Evolutionary conservation across 2,888 invertebrate genomes (phyloP), one percentile per base, ranked within the genome.

Genomic region (Pachliopta kotzebuea): DNA sequence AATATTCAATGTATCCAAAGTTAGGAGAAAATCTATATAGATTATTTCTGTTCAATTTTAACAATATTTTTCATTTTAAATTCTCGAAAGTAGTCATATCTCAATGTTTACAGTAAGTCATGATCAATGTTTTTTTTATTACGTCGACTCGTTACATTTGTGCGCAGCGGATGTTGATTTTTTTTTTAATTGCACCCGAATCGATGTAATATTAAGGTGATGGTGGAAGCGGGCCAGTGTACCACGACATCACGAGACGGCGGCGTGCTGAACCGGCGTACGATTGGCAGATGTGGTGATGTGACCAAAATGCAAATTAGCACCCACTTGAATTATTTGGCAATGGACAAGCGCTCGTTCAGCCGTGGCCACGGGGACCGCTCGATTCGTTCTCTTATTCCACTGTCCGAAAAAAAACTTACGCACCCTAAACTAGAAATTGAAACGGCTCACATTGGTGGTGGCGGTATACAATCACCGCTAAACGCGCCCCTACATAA

Each of bases 1-100:
- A 88, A 78, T 75, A 80, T 80, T 80, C n/a, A 80, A 80, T 80
- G 80, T 83, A 82, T 84, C 75, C 84, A 88, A 85, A 84, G 80
- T 84, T 83, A 82, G 79, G 83, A 79, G 83, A 83, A 79, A 83
- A 81, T 82, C 78, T 85, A 81, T 80, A 80, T 81, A 82, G 77
- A 73, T 79, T 77, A 68, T 83, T 75, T 81, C 77, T 77, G 77
- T 81, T 83, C 72, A 81, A 75, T 75, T 76, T 78, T 79, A 78
- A 77, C 78, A 78, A 70, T 77, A 73, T 71, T 72, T 31, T 71
- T 72, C 68, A 49, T 53, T 70, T 81, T 81, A 78, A 81, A 81
- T 84, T 79, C 79, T 76, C 78, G 72, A 72, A 57, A 68, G 70
- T 75, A 68, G 71, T 76, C 73, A 76, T 77, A 70, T 76, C 72